Evolutionary conservation across 2,888 invertebrate genomes (phyloP).

Genomic region (Acanthopleura granulata): DNA sequence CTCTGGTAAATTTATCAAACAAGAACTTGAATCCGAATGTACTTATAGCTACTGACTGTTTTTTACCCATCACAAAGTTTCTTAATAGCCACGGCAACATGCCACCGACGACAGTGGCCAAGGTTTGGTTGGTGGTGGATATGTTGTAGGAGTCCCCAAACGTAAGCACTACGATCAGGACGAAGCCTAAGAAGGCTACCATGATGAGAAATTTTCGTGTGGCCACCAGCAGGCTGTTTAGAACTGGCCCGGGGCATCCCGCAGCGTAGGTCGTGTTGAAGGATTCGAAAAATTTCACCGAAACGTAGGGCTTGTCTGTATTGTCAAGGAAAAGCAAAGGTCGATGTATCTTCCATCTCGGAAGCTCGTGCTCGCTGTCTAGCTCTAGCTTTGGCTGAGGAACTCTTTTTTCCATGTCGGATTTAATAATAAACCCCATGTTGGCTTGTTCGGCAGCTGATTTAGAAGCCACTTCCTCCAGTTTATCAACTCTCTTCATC

Average conservation of each 20-base stretch:
- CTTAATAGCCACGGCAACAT: conserved; percentile 10
- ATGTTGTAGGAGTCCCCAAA: conserved; percentile 32
- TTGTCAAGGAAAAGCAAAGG: conserved; percentile 34
- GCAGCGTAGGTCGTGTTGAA: conserved; percentile 36
- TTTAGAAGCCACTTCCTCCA: conserved; percentile 27
- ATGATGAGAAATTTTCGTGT: conserved; percentile 31
- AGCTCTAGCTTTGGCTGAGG: background rate
- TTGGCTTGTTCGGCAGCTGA: conserved; percentile 15
- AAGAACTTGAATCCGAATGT: conserved; percentile 6
- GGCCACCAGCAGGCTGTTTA: conserved; percentile 30
- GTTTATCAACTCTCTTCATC: conserved; percentile 33
- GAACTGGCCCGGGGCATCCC: conserved; percentile 39
- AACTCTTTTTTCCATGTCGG: background rate
- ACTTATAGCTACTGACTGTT: conserved; percentile 5
- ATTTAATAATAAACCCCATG: conserved; percentile 3
- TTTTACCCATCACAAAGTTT: conserved; percentile 12
- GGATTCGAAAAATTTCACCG: conserved; percentile 34
- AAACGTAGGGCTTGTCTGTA: conserved; percentile 36
- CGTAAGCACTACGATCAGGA: conserved; percentile 33
- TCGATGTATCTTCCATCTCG: conserved; percentile 29
- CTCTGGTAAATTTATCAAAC: conserved; percentile 8
- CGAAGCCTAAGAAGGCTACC: conserved; percentile 35
- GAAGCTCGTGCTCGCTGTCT: background rate
- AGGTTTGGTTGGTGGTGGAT: conserved; percentile 19
- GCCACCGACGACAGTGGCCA: conserved; percentile 18